Evolutionary conservation across 1,140 invertebrate species (phyloP).

Genomic region (Planococcus citri): DNA sequence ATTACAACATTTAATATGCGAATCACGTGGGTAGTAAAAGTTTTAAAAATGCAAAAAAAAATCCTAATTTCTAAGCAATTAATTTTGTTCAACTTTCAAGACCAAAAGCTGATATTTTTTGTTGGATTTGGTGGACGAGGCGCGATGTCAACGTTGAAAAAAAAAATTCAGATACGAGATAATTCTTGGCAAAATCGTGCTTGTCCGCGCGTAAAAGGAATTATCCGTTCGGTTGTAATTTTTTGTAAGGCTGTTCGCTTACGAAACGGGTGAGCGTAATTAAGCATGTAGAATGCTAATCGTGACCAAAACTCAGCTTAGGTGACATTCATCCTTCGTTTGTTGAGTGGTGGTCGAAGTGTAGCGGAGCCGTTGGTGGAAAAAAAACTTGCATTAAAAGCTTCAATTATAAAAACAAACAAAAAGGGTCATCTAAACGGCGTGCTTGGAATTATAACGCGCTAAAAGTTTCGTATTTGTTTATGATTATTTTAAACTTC

Average conservation of each 20-base stretch:
- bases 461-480: background rate
- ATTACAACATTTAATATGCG: background rate
- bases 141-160: background rate
- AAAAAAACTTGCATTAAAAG: background rate
- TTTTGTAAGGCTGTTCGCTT: background rate
- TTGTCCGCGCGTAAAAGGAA: background rate
- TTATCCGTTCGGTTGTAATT: slow-evolving; percentile 1
- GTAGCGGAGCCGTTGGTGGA: background rate
- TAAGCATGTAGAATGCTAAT: background rate
- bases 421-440: background rate
- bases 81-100: slow-evolving; percentile 3
- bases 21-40: background rate
- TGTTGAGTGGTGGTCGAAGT: background rate
- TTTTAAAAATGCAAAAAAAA: background rate
- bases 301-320: background rate
- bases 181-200: slow-evolving; percentile 2
- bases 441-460: background rate
- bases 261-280: background rate
- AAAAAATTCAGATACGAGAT: background rate
- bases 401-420: slow-evolving; percentile 4
- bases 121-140: background rate
- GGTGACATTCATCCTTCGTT: slow-evolving; percentile 6
- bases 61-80: background rate
- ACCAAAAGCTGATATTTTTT: slow-evolving; percentile 3
- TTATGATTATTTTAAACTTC: background rate